A percentile compares a stretch with the other conserved stretches of the same genome.
These are phyloP conservation scores for Rattus norvegicus DNA, from an alignment of 2,113 vertebrate species.

Conservation along the genomic window DNA sequence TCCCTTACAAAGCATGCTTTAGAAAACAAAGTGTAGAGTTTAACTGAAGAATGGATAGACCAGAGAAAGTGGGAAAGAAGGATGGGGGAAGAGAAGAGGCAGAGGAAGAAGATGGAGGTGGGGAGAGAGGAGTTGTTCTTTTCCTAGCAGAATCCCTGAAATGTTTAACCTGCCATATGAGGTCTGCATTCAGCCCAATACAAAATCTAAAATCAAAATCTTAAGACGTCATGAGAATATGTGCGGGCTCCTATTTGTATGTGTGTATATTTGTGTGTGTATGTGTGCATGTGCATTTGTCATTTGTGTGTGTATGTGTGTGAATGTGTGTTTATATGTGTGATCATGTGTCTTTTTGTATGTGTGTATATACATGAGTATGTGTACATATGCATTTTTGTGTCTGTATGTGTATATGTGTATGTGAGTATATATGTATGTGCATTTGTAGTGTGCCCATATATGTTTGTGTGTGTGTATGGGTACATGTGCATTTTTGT, in stretches of 20 bases:
- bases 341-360: not conserved
- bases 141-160: not conserved
- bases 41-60: not conserved
- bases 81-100: not conserved
- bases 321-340: not conserved
- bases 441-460: too few relatives aligned
- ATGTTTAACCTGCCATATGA: not conserved
- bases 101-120: not conserved
- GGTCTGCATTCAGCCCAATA: too few relatives aligned
- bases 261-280: not conserved
- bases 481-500: too few relatives aligned
- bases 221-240: not conserved
- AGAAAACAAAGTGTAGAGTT: not conserved
- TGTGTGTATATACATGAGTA: not conserved
- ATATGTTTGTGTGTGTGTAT: too few relatives aligned
- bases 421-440: too few relatives aligned
- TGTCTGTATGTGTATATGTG: not conserved
- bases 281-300: not conserved
- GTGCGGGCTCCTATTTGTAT: not conserved
- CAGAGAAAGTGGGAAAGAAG: not conserved
- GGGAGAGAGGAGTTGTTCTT: not conserved
- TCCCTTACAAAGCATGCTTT: not conserved
- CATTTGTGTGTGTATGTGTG: not conserved
- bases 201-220: too few relatives aligned
- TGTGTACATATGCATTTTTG: not conserved